These are phyloP conservation scores for Grammomys dolichurus DNA, from an alignment of 2,113 vertebrate species.

Conservation along the genomic window DNA sequence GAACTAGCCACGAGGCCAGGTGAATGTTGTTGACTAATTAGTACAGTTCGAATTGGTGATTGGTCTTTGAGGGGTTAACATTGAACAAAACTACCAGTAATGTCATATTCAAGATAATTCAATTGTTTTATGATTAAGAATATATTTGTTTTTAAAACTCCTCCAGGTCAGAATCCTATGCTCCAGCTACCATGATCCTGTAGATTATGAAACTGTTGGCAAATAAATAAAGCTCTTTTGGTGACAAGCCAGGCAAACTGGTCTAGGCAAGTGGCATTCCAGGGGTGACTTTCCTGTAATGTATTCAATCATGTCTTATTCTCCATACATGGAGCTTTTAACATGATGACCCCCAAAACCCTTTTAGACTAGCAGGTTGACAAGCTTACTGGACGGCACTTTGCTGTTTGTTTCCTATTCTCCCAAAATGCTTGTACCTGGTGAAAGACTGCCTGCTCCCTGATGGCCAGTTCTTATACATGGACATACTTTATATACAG, in stretches of 20 bases:
- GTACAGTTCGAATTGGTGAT: constrained; percentile 33
- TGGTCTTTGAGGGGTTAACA: constrained; percentile 53
- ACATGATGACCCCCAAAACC: neutral
- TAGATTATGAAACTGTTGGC: neutral
- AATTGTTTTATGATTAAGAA: constrained; percentile 29
- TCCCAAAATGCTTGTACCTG: neutral
- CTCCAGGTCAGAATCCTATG: neutral
- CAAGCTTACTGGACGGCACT: neutral
- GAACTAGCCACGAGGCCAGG: neutral
- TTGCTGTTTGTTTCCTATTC: neutral
- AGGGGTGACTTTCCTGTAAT: neutral
- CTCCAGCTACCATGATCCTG: neutral
- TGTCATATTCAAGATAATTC: constrained; percentile 27
- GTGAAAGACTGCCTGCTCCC: neutral
- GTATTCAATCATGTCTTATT: neutral
- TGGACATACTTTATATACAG: neutral
- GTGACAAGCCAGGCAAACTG: neutral
- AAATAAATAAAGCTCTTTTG: neutral
- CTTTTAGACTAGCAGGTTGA: neutral
- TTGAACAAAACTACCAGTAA: constrained; percentile 3
- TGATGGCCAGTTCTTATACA: neutral
- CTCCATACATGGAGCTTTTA: neutral
- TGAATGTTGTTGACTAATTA: neutral
- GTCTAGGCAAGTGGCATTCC: neutral
- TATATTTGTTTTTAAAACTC: neutral